Conservation (phyloP, 2,113 vertebrate species). For the Tachysurus fulvidraco region DNA sequence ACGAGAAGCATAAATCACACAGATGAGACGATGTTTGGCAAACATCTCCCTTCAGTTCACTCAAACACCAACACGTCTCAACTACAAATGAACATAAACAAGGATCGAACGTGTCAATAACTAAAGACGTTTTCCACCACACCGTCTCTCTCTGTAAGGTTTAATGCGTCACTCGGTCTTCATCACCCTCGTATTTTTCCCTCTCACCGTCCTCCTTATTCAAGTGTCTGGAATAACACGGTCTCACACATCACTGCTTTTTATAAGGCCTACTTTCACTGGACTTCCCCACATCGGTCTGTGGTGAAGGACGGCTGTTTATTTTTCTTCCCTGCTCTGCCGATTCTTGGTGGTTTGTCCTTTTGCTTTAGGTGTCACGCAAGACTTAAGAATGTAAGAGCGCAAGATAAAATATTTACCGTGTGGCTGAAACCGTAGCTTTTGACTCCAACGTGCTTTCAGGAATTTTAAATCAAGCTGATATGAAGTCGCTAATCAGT, state of each 20-base stretch:
- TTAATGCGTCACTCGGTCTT: background rate
- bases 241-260: slow-evolving; percentile 23
- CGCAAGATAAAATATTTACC: slow-evolving; percentile 1
- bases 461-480: background rate
- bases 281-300: slow-evolving; percentile 27
- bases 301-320: slow-evolving; percentile 14
- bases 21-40: background rate
- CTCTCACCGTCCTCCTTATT: background rate
- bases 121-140: background rate
- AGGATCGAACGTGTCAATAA: background rate
- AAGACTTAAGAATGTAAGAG: slow-evolving; percentile 9
- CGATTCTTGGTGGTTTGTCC: slow-evolving; percentile 16
- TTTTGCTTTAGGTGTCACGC: background rate
- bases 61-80: background rate
- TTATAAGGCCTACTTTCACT: slow-evolving; percentile 16
- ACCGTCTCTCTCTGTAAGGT: background rate
- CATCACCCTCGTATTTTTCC: background rate
- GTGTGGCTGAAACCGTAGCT: background rate
- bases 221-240: slow-evolving; percentile 18
- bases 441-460: background rate
- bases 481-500: background rate
- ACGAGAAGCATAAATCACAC: background rate
- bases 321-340: slow-evolving; percentile 24
- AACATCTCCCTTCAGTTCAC: background rate
- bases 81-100: background rate